A percentile compares a stretch with the other conserved stretches of the same genome.
Conservation (phyloP, 2,888 invertebrate species). For the Napeogenes sylphis region DNA sequence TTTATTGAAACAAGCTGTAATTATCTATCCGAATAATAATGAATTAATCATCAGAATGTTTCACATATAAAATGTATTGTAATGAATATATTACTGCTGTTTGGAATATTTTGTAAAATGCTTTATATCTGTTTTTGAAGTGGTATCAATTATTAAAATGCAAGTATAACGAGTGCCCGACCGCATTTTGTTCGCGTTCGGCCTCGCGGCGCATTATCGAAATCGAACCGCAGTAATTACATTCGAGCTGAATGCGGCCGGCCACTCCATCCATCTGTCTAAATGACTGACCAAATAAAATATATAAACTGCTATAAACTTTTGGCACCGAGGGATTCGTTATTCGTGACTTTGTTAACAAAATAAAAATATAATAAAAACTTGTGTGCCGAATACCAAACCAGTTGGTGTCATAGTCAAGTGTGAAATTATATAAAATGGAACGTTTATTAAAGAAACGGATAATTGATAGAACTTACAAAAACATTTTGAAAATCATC, state of each 20-base stretch:
- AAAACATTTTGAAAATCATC: not conserved
- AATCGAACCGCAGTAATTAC: conserved; percentile 75
- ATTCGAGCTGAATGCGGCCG: conserved; percentile 63
- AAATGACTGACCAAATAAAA: conserved; percentile 63
- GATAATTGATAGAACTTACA: not conserved
- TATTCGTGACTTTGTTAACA: conserved; percentile 18
- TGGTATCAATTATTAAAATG: conserved; percentile 71
- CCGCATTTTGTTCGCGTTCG: conserved; percentile 64
- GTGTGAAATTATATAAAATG: no score
- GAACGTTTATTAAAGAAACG: not conserved
- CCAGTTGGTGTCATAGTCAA: no score
- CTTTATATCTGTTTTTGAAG: conserved; percentile 57
- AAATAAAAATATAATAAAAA: not conserved
- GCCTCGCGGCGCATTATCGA: conserved; percentile 71
- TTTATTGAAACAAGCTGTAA: conserved; percentile 26
- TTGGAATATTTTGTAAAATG: conserved; percentile 41
- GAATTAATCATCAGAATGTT: conserved; percentile 29
- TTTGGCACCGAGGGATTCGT: conserved; percentile 49
- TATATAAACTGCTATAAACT: conserved; percentile 54
- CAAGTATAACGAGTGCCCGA: conserved; percentile 64
- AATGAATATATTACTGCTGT: conserved; percentile 31
- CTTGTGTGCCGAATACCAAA: not conserved
- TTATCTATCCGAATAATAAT: conserved; percentile 31
- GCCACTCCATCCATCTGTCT: conserved; percentile 64
- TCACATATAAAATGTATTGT: conserved; percentile 27